A percentile compares a stretch with the other conserved stretches of the same genome.
phyloP scores from a whole-genome alignment of 2,113 vertebrate genomes.

The Gasterosteus aculeatus region DNA sequence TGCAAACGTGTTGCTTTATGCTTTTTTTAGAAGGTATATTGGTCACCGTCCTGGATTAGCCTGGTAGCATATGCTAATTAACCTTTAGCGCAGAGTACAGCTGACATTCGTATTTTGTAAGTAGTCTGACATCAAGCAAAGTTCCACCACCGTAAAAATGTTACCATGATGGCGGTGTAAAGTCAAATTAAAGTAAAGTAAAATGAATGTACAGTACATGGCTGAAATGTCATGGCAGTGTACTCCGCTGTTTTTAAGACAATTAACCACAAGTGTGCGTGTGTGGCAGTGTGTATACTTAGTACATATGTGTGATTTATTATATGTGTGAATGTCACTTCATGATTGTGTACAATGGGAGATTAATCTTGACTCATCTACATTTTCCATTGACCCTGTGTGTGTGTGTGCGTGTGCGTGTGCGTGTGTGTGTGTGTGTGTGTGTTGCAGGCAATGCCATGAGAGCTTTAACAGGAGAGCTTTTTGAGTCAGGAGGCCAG shows the following conservation, averaged over 20 bases:
- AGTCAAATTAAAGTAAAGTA: neutral
- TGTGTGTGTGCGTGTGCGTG: neutral
- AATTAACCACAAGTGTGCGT: neutral
- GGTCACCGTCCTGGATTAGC: neutral
- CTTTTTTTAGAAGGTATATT: neutral
- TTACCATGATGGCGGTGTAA: neutral
- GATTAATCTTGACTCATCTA: conserved; percentile 32
- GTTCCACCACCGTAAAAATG: too few relatives aligned
- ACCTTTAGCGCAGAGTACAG: neutral
- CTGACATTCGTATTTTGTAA: neutral
- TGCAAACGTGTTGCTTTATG: neutral
- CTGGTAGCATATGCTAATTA: neutral
- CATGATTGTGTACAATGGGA: conserved; percentile 19
- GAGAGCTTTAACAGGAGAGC: conserved; percentile 44
- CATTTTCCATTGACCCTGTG: neutral
- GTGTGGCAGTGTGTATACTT: neutral
- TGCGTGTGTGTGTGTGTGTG: neutral
- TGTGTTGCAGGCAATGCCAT: conserved; percentile 17
- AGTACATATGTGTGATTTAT: conserved; percentile 7
- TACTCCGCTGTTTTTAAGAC: neutral
- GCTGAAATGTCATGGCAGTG: neutral
- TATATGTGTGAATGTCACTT: conserved; percentile 32
- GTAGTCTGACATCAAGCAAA: neutral
- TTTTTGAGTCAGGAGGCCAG: conserved; percentile 62
- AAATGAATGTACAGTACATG: neutral